A percentile compares a stretch with the other conserved stretches of the same genome.
phyloP scores from a whole-genome alignment of 1,140 invertebrate genomes.

The Ridgeia piscesae region DNA sequence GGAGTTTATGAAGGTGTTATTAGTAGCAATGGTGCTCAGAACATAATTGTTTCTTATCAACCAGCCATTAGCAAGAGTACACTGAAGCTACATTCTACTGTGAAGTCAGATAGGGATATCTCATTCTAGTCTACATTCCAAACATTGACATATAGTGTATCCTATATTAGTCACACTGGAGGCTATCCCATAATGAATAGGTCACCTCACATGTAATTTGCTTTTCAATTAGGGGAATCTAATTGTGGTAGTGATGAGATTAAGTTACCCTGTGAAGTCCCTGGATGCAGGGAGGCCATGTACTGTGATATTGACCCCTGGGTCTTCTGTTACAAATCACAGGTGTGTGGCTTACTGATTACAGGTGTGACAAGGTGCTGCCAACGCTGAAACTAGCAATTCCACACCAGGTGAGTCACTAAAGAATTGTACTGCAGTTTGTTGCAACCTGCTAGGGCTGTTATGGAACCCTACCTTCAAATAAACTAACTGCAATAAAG shows the following conservation, averaged over 20 bases:
- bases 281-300: not conserved
- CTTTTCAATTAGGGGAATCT: not conserved
- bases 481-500: too few relatives aligned
- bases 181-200: not conserved
- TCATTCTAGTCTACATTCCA: not conserved
- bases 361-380: not conserved
- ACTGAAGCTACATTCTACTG: not conserved
- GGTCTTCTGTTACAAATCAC: not conserved
- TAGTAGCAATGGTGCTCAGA: not conserved
- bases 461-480: too few relatives aligned
- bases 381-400: not conserved
- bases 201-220: not conserved
- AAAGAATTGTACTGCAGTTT: not conserved
- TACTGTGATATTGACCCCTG: not conserved
- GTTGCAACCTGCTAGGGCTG: not conserved
- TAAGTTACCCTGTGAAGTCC: not conserved
- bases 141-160: not conserved
- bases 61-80: not conserved
- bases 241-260: not conserved
- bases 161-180: not conserved
- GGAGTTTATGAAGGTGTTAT: not conserved
- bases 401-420: not conserved
- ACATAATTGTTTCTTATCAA: not conserved
- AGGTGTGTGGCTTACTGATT: not conserved
- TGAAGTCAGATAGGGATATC: not conserved